Conservation (phyloP, 1,140 invertebrate species). For the Xylocopa sonorina region DNA sequence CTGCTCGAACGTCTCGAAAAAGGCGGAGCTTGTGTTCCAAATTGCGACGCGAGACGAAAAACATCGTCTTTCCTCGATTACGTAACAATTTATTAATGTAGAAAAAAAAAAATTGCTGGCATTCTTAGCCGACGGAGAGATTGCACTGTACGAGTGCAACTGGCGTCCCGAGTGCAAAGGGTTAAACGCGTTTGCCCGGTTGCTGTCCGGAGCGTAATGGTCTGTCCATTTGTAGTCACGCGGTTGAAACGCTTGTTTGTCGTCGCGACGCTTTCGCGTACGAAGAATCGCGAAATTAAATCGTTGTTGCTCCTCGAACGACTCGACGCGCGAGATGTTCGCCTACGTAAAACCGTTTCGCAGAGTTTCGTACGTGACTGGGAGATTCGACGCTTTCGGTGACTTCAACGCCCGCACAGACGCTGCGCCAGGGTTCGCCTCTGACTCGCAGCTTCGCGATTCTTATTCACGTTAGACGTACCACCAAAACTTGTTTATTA, state of each 20-base stretch:
- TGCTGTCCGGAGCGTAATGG: neutral
- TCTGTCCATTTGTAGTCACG: conserved; percentile 23
- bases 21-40: too few relatives aligned
- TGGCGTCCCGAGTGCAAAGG: too few relatives aligned
- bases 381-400: neutral
- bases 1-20: too few relatives aligned
- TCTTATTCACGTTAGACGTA: too few relatives aligned
- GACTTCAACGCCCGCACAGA: conserved; percentile 1
- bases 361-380: neutral
- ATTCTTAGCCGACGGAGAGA: too few relatives aligned
- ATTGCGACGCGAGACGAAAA: too few relatives aligned
- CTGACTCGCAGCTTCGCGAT: neutral
- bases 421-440: neutral
- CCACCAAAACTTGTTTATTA: too few relatives aligned
- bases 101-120: too few relatives aligned
- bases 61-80: too few relatives aligned
- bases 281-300: neutral
- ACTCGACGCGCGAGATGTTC: neutral
- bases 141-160: too few relatives aligned
- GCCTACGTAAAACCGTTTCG: neutral
- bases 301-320: neutral
- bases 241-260: neutral
- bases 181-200: conserved; percentile 35
- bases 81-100: too few relatives aligned
- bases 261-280: neutral